phyloP scores from a whole-genome alignment of 2,797 vertebrate species.

The Lutjanus argentimaculatus region DNA sequence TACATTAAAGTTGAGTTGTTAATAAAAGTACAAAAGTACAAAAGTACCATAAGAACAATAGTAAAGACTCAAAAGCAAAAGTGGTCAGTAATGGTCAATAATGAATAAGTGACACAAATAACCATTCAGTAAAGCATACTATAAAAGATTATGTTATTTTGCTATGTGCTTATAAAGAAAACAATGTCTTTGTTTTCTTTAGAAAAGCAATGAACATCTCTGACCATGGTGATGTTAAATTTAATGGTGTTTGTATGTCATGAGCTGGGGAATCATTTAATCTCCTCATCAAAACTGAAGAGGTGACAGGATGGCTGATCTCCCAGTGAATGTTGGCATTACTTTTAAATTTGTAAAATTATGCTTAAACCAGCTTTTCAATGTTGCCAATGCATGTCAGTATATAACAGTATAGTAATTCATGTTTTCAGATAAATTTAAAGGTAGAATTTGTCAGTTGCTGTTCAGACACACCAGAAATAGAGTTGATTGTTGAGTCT shows the following conservation, averaged over 20 bases:
- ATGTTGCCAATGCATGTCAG: background rate
- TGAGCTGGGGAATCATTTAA: background rate
- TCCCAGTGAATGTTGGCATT: background rate
- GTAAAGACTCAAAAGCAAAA: background rate
- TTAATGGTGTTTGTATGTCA: background rate
- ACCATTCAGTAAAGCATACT: background rate
- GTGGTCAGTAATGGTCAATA: background rate
- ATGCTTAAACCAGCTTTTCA: background rate
- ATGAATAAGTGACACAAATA: background rate
- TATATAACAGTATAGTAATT: background rate
- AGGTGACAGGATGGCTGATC: background rate
- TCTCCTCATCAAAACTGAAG: background rate
- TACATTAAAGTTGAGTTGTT: constrained; percentile 11
- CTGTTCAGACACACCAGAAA: too few relatives aligned
- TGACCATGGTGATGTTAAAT: background rate
- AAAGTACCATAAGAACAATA: background rate
- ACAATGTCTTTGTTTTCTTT: background rate
- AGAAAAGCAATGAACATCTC: background rate
- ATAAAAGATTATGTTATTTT: background rate
- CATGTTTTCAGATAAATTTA: background rate
- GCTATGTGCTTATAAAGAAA: constrained; percentile 3
- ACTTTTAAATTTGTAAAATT: background rate
- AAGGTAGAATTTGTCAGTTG: background rate
- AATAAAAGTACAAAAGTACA: too few relatives aligned
- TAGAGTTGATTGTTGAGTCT: too few relatives aligned